A percentile compares a stretch with the other conserved stretches of the same genome.
These are phyloP conservation scores for Diadegma fenestrale DNA, from an alignment of 2,888 invertebrate species.

Conservation along the genomic window DNA sequence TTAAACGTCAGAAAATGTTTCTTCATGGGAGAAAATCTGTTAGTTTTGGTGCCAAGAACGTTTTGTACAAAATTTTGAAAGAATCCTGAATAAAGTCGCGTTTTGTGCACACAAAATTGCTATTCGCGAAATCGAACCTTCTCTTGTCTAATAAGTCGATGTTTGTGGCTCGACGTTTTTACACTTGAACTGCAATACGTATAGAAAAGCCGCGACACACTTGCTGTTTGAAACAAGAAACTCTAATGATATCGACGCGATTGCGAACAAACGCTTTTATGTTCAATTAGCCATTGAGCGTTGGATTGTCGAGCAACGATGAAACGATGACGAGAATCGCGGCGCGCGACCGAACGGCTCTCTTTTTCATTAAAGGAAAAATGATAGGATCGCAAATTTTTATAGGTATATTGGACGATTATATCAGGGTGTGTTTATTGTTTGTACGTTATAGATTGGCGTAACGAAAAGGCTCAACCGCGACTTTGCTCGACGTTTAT, in stretches of 20 bases:
- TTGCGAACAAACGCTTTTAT: slow-evolving; percentile 38
- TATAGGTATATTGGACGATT: slow-evolving; percentile 5
- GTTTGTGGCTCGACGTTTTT: not conserved
- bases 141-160: slow-evolving; percentile 9
- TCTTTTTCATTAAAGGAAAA: slow-evolving; percentile 57
- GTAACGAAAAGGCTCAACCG: not conserved
- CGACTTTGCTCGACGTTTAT: not conserved
- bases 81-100: too few species aligned
- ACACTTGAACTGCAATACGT: not conserved
- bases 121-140: slow-evolving; percentile 43
- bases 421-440: slow-evolving; percentile 23
- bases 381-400: slow-evolving; percentile 47
- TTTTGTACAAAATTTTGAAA: too few species aligned
- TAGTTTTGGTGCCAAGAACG: too few species aligned
- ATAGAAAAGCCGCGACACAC: not conserved
- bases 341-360: not conserved
- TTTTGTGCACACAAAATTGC: slow-evolving; percentile 7
- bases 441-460: not conserved
- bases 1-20: too few species aligned
- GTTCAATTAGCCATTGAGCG: slow-evolving; percentile 47
- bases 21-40: too few species aligned
- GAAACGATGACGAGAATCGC: slow-evolving; percentile 38
- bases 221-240: not conserved
- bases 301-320: slow-evolving; percentile 15
- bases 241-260: slow-evolving; percentile 25